phyloP scores from a whole-genome alignment of 1,140 invertebrate species.

The Metaphire vulgaris region DNA sequence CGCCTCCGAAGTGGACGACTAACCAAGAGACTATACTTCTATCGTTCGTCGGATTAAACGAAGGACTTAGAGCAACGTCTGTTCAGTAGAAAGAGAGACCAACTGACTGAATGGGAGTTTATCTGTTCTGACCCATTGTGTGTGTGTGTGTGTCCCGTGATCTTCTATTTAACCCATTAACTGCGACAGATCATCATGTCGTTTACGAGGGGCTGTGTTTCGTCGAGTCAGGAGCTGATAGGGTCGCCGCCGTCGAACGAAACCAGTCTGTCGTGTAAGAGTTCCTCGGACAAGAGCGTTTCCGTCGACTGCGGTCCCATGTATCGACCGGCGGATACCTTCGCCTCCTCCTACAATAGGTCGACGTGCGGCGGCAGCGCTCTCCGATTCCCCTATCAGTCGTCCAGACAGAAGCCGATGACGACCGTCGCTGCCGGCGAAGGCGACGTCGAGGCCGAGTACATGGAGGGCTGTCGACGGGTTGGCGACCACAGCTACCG shows the following conservation, averaged over 20 bases:
- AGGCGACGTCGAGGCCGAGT: neutral
- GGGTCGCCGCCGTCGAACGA: neutral
- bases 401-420: neutral
- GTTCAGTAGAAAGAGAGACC: no score
- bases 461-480: constrained; percentile 7
- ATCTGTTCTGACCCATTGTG: no score
- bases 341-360: neutral
- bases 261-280: neutral
- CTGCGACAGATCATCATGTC: no score
- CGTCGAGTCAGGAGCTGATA: neutral
- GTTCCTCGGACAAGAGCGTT: neutral
- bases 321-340: neutral
- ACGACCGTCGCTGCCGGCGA: neutral
- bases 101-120: no score
- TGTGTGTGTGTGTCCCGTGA: no score
- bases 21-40: no score
- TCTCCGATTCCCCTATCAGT: neutral
- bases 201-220: no score
- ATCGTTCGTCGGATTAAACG: no score
- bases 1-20: no score
- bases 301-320: neutral
- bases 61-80: no score
- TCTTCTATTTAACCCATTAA: no score
- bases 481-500: constrained; percentile 19
- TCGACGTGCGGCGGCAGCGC: neutral